Base-by-base conservation (phyloP, 2,113 vertebrate species). In the Atherinomorus stipes region DNA sequence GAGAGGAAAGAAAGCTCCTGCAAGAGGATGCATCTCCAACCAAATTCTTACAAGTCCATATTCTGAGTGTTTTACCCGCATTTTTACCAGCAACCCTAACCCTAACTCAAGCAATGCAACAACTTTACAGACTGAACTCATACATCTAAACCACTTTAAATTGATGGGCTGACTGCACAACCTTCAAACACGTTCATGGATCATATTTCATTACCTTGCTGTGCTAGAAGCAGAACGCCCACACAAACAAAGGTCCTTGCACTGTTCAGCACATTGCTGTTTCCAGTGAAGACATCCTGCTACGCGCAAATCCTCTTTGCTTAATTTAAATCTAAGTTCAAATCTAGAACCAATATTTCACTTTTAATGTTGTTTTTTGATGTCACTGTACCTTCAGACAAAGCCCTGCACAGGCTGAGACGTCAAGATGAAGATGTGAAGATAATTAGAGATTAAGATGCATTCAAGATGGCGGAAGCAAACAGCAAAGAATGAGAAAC, bases 161-260 rank as follows among this genome's bases (percentile, higher is more conserved):
- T 10, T n/a, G 19, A 56, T 28, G 11, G n/a, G 50, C 4, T 31
- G 23, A 18, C 40, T 25, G 23, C 28, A 44, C 34, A 54, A 13
- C 54, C 13, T 38, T 40, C 13, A 52, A 11, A 34, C 25, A 13
- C 5, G 0, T 47, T 49, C 22, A 22, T 57, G 64, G 65, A 28
- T 81, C 26, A 8, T 28, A 40, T 77, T 66, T 77, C 64, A 73
- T 61, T 21, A 21, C 22, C 52, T 67, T 19, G 12, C 53, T 47
- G 45, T 22, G 57, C 53, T 19, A 47, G 53, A 57, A 68, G 52
- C 44, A 47, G 63, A 64, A 62, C 3, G 53, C 37, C 59, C 47
- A 22, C 10, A 44, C 34, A 15, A 49, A 23, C 7, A 7, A 26
- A 63, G 23, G 5, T 57, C 23, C 3, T 12, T 49, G 25, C 37